Conservation (phyloP, 2,113 vertebrate genomes). For the Phylloscopus trochilus region DNA sequence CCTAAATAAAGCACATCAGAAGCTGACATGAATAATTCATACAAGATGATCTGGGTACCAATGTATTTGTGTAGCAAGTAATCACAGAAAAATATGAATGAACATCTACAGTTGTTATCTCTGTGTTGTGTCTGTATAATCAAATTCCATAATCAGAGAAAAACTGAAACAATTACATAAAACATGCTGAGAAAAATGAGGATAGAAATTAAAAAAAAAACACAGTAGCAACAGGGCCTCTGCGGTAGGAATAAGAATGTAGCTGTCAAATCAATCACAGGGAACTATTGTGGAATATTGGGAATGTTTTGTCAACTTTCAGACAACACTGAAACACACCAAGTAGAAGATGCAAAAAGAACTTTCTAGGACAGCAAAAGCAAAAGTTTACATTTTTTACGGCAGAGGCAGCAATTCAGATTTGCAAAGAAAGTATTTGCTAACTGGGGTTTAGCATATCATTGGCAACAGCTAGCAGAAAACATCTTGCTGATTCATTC, state of each 20-base stretch:
- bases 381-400: neutral
- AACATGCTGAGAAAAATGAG: neutral
- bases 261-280: neutral
- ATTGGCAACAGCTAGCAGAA: neutral
- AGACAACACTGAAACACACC: neutral
- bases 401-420: neutral
- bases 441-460: neutral
- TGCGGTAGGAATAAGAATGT: neutral
- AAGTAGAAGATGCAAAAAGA: neutral
- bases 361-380: neutral
- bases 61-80: neutral
- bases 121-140: neutral
- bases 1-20: neutral
- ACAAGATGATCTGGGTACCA: neutral
- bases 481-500: neutral
- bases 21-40: neutral
- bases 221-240: neutral
- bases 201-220: neutral
- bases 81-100: neutral
- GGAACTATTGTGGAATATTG: neutral
- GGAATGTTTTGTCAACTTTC: neutral
- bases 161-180: neutral
- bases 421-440: neutral
- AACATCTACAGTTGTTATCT: neutral
- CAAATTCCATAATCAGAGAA: neutral